Percentiles rank a stretch among this genome's conserved stretches.
Conservation (phyloP, 1,140 invertebrate genomes). For the Akabosia matsudoensis region DNA sequence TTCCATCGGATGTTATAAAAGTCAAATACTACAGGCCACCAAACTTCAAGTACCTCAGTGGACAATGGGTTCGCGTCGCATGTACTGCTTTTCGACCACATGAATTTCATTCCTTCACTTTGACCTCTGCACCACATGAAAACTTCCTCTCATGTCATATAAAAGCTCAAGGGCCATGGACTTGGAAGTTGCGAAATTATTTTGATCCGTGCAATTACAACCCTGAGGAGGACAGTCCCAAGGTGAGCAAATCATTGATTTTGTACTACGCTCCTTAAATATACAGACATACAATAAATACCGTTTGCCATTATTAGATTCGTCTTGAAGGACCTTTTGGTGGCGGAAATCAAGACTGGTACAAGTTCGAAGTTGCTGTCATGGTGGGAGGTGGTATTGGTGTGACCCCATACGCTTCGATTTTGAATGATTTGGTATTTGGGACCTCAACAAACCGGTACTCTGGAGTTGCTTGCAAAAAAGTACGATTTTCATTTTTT, state of each 20-base stretch:
- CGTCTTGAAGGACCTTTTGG: conserved; percentile 96
- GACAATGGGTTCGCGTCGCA: conserved; percentile 81
- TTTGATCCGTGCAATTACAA: conserved; percentile 93
- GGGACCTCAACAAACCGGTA: conserved; percentile 92
- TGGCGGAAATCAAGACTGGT: conserved; percentile 99
- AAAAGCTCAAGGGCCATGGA: conserved; percentile 98
- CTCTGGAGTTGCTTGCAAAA: conserved; percentile 91
- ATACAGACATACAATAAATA: too few relatives aligned
- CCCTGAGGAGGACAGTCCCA: conserved; percentile 76
- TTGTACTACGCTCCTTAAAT: conserved; percentile 25
- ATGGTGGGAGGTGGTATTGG: conserved; percentile 99
- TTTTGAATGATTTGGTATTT: conserved; percentile 93
- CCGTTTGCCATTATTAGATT: too few relatives aligned
- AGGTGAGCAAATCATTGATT: conserved; percentile 57
- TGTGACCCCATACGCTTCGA: conserved; percentile 98
- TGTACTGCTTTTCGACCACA: conserved; percentile 87
- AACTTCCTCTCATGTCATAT: conserved; percentile 97
- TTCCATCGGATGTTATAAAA: conserved; percentile 93
- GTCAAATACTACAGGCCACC: conserved; percentile 90
- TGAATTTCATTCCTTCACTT: conserved; percentile 96
- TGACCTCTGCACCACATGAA: conserved; percentile 97
- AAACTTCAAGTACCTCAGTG: conserved; percentile 93
- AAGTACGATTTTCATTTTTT: conserved; percentile 65
- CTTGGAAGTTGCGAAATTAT: conserved; percentile 95
- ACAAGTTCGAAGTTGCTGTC: conserved; percentile 95